These are phyloP conservation scores for Clinocottus analis DNA, from an alignment of 2,113 vertebrate species.

Conservation along the genomic window DNA sequence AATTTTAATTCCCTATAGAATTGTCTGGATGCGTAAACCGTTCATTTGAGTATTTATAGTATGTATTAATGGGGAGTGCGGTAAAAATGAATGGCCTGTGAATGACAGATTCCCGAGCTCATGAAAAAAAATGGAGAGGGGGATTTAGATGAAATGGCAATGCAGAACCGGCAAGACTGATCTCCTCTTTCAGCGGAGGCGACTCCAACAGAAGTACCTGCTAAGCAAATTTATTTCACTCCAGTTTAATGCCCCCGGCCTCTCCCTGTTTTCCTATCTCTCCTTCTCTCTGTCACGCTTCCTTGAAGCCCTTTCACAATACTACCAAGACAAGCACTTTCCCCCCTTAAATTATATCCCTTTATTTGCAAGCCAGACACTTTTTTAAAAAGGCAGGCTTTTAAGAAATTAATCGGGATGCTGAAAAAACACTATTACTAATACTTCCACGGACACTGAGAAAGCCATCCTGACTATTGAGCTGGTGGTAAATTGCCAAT, in stretches of 20 bases:
- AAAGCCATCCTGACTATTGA: conserved; percentile 64
- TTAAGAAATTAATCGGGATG: conserved; percentile 74
- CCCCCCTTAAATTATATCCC: conserved; percentile 61
- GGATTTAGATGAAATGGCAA: conserved; percentile 63
- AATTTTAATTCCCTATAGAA: neutral
- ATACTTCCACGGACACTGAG: conserved; percentile 51
- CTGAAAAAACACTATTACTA: conserved; percentile 61
- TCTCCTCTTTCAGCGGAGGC: conserved; percentile 61
- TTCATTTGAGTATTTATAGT: conserved; percentile 43
- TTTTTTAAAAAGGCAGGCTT: conserved; percentile 53
- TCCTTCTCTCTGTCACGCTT: conserved; percentile 4
- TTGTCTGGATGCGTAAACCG: neutral
- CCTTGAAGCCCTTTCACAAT: conserved; percentile 55
- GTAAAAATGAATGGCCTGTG: conserved; percentile 58
- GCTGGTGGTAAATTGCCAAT: conserved; percentile 76
- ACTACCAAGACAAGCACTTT: conserved; percentile 58
- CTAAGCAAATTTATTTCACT: conserved; percentile 75
- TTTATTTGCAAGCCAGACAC: conserved; percentile 69
- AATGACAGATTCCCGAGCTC: conserved; percentile 56
- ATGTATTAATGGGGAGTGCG: conserved; percentile 47
- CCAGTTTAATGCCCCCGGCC: conserved; percentile 55
- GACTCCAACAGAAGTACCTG: conserved; percentile 68
- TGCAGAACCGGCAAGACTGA: conserved; percentile 56
- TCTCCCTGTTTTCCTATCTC: conserved; percentile 18
- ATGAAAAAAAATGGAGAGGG: conserved; percentile 40